These are phyloP conservation scores for Hemicordylus capensis DNA, from an alignment of 2,113 vertebrate genomes.

Conservation along the genomic window DNA sequence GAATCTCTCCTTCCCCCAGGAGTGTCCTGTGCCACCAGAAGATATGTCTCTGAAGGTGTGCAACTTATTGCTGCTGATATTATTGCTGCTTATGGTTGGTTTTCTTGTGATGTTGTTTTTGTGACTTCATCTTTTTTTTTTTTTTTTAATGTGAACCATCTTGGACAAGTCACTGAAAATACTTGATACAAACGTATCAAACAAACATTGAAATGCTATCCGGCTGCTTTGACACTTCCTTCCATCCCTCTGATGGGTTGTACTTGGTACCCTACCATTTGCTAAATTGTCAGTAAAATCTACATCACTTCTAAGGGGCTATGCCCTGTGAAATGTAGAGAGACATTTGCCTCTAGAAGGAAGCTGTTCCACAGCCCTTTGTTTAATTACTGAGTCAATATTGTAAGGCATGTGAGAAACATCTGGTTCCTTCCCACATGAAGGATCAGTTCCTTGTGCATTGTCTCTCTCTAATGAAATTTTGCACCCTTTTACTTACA, in stretches of 20 bases:
- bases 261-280: rapidly evolving
- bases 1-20: too few species aligned
- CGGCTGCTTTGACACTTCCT: background rate
- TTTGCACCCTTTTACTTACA: background rate
- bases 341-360: background rate
- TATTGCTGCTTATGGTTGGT: too few species aligned
- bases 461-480: conserved; percentile 46
- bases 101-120: too few species aligned
- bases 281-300: background rate
- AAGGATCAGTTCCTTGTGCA: background rate
- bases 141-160: background rate
- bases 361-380: background rate
- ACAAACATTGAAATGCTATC: background rate
- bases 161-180: background rate
- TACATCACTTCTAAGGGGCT: background rate
- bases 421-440: conserved; percentile 13
- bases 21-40: too few species aligned
- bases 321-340: conserved; percentile 9
- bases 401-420: conserved; percentile 18
- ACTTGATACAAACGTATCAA: too few species aligned
- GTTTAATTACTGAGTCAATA: conserved; percentile 41
- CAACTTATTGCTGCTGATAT: too few species aligned
- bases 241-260: background rate
- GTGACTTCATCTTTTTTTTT: background rate
- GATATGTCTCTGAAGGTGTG: too few species aligned